A percentile compares a stretch with the other conserved stretches of the same genome.
Conservation (phyloP, 2,113 vertebrate species). For the Oncorhynchus tshawytscha region DNA sequence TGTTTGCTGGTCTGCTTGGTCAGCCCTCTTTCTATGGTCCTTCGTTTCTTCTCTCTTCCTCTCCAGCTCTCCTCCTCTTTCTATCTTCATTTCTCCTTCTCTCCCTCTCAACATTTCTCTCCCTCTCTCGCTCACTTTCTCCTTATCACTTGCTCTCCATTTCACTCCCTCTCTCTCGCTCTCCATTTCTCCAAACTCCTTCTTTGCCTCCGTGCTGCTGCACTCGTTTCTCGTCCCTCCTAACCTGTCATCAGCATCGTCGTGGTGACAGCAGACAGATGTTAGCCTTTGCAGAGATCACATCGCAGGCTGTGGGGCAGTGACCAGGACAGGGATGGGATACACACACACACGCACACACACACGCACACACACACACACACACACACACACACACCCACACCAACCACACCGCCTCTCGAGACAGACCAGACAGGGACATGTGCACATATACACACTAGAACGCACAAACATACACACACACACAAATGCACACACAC, state of each 20-base stretch:
- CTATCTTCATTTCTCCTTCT: slow-evolving; percentile 35
- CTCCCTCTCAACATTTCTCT: too few relatives aligned
- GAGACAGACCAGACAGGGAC: not conserved
- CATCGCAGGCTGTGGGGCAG: slow-evolving; percentile 80
- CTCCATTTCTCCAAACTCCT: slow-evolving; percentile 46
- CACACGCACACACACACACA: too few relatives aligned
- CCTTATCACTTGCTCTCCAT: slow-evolving; percentile 12
- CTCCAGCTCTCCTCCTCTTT: slow-evolving; percentile 42
- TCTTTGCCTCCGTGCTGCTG: slow-evolving; percentile 45
- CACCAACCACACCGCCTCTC: too few relatives aligned
- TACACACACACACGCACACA: not conserved
- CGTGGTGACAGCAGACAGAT: slow-evolving; percentile 91
- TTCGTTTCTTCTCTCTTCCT: too few relatives aligned
- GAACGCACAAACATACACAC: not conserved
- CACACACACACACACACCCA: too few relatives aligned
- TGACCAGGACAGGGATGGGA: slow-evolving; percentile 64
- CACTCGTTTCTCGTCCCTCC: slow-evolving; percentile 38
- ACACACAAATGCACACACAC: slow-evolving; percentile 22
- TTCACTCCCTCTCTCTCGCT: slow-evolving; percentile 5
- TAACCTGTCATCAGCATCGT: slow-evolving; percentile 82
- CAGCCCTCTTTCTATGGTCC: slow-evolving; percentile 43
- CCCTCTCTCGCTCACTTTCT: slow-evolving; percentile 36
- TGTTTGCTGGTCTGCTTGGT: slow-evolving; percentile 56
- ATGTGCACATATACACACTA: not conserved
- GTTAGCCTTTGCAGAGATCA: slow-evolving; percentile 89